Evolutionary conservation across 2,888 invertebrate species (phyloP).

Genomic region (Ochropleura leucogaster): DNA sequence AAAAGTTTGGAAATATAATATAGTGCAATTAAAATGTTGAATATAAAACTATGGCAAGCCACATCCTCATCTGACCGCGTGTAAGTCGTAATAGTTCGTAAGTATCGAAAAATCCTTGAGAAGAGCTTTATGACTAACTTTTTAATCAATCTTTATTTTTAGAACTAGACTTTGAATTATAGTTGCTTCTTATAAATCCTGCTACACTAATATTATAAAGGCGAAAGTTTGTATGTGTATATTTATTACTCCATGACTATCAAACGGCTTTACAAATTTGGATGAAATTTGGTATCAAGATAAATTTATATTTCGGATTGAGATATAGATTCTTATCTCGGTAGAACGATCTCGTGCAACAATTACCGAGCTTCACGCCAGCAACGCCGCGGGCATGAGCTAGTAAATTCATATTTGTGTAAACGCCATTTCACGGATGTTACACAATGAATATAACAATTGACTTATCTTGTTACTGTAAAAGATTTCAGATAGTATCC

Average conservation of each 20-base stretch:
- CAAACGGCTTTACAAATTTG: too few species aligned
- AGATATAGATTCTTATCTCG: too few species aligned
- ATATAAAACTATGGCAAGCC: constrained; percentile 19
- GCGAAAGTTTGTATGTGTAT: too few species aligned
- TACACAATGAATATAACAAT: constrained; percentile 11
- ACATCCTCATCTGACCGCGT: constrained; percentile 36
- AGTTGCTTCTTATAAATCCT: neutral
- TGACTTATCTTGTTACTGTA: constrained; percentile 50
- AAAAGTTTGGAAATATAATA: neutral
- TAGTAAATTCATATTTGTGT: constrained; percentile 6
- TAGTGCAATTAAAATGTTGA: constrained; percentile 2
- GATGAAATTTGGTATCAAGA: too few species aligned
- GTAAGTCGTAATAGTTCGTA: constrained; percentile 2
- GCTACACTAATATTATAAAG: too few species aligned
- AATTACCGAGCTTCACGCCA: too few species aligned
- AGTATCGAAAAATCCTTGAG: constrained; percentile 32
- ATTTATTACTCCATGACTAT: too few species aligned
- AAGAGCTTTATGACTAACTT: neutral
- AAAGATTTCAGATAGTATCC: constrained; percentile 46
- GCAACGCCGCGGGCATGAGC: too few species aligned
- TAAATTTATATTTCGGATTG: too few species aligned
- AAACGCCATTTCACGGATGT: neutral
- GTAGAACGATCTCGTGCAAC: too few species aligned
- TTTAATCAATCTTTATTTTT: constrained; percentile 30
- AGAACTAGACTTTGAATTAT: constrained; percentile 7